These are phyloP conservation scores for Eumeta japonica DNA, from an alignment of 1,140 invertebrate species.

Conservation along the genomic window DNA sequence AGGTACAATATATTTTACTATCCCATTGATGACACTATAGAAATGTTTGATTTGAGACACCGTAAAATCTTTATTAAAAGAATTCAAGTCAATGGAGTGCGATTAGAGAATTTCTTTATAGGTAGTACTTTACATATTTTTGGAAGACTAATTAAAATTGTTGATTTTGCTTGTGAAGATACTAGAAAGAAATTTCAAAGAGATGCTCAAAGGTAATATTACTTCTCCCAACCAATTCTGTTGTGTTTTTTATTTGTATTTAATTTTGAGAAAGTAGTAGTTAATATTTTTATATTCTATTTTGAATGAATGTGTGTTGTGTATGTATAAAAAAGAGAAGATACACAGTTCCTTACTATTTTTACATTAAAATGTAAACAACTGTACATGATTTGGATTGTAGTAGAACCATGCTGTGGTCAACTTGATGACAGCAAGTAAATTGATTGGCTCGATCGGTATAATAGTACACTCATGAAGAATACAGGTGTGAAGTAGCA, in stretches of 20 bases:
- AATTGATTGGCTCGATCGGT: too few relatives aligned
- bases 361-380: too few relatives aligned
- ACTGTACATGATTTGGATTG: too few relatives aligned
- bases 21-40: slow-evolving; percentile 70
- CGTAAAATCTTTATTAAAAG: slow-evolving; percentile 74
- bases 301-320: not conserved
- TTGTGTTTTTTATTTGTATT: too few relatives aligned
- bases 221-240: too few relatives aligned
- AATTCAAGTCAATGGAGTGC: slow-evolving; percentile 68
- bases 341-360: too few relatives aligned
- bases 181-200: slow-evolving; percentile 63
- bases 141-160: slow-evolving; percentile 73
- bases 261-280: too few relatives aligned
- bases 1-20: slow-evolving; percentile 76
- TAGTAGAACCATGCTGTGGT: too few relatives aligned
- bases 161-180: slow-evolving; percentile 72
- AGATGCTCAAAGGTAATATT: slow-evolving; percentile 62
- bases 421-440: too few relatives aligned
- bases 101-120: slow-evolving; percentile 70
- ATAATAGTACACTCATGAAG: too few relatives aligned
- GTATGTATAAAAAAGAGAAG: too few relatives aligned
- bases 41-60: slow-evolving; percentile 79
- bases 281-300: slow-evolving; percentile 7
- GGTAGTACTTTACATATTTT: slow-evolving; percentile 76
- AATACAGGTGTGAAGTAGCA: too few relatives aligned